Percentiles rank a stretch among this genome's conserved stretches.
phyloP scores from a whole-genome alignment of 2,888 invertebrate species.

The Nomada flava region DNA sequence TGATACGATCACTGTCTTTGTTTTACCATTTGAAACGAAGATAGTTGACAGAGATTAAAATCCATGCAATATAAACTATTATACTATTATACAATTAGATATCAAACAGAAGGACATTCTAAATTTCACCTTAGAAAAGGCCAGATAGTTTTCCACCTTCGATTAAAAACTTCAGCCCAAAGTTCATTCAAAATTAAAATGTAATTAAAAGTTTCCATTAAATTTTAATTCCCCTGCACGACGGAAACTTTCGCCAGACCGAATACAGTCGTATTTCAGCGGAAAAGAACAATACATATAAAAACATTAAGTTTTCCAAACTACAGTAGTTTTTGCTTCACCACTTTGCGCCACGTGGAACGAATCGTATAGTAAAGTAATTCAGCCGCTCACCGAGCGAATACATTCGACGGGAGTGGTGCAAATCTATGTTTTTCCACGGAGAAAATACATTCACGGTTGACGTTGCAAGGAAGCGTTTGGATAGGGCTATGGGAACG shows the following conservation, averaged over 20 bases:
- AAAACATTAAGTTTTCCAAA: neutral
- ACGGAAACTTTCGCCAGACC: neutral
- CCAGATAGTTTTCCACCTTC: constrained; percentile 6
- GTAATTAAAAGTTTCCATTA: constrained; percentile 27
- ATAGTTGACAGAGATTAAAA: too few species aligned
- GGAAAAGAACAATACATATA: neutral
- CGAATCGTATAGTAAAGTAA: neutral
- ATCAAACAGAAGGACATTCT: neutral
- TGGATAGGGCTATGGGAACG: constrained; percentile 58
- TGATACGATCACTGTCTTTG: too few species aligned
- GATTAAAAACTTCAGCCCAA: neutral
- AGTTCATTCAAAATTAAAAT: constrained; percentile 22
- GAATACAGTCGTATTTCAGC: neutral
- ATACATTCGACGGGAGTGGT: neutral
- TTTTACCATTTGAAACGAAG: too few species aligned
- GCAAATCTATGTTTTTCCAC: neutral
- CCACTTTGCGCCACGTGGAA: neutral
- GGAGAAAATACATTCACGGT: too few species aligned
- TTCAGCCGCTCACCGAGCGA: neutral
- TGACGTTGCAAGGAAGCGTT: constrained; percentile 8
- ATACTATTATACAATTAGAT: too few species aligned
- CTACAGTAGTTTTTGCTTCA: neutral
- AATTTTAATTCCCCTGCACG: neutral
- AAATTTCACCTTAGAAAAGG: neutral
- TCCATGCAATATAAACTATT: too few species aligned